A percentile compares a stretch with the other conserved stretches of the same genome.
phyloP scores from a whole-genome alignment of 2,888 invertebrate genomes.

The Philonicus albiceps region DNA sequence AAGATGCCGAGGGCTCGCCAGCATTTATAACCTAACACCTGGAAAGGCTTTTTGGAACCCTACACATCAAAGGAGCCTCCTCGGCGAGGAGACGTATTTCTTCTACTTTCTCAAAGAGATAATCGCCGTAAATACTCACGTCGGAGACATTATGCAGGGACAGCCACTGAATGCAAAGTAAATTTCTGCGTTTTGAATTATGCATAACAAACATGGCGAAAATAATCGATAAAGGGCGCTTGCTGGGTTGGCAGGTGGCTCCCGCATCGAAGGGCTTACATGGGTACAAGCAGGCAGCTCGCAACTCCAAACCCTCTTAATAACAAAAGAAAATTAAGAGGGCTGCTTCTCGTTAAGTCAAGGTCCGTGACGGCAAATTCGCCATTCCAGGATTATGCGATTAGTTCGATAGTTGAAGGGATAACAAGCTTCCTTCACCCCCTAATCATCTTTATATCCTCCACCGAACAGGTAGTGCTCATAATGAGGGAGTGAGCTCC shows the following conservation, averaged over 20 bases:
- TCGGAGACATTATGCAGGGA: not conserved
- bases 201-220: not conserved
- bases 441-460: not conserved
- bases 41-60: not conserved
- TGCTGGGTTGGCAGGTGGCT: not conserved
- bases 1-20: not conserved
- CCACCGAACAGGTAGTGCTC: not conserved
- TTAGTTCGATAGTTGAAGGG: not conserved
- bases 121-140: not conserved
- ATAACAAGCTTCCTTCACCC: not conserved
- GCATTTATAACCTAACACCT: not conserved
- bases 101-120: not conserved
- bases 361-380: not conserved
- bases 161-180: not conserved
- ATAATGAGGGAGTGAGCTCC: not conserved
- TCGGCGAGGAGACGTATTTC: not conserved
- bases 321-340: not conserved
- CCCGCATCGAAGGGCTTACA: not conserved
- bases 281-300: not conserved
- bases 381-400: not conserved
- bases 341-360: not conserved
- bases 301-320: not conserved
- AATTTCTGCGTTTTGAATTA: not conserved
- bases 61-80: not conserved
- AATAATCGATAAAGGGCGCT: not conserved